Percentiles rank a stretch among this genome's conserved stretches.
phyloP scores from a whole-genome alignment of 2,113 vertebrate species.

The Seriola dumerili region DNA sequence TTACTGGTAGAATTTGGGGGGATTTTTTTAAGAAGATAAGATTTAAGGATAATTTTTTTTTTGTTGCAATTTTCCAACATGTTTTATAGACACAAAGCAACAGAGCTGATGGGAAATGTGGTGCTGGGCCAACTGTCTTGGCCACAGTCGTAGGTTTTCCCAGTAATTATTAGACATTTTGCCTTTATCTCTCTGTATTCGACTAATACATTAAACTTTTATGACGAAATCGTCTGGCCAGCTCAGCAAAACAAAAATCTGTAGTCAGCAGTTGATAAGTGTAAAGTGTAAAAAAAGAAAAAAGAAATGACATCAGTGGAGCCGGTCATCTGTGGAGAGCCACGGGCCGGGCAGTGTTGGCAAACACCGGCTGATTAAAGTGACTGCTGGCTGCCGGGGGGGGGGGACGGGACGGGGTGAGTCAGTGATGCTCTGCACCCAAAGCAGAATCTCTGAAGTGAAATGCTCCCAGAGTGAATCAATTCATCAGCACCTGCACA shows the following conservation, averaged over 20 bases:
- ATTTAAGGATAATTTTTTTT: not conserved
- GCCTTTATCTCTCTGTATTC: not conserved
- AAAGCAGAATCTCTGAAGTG: not conserved
- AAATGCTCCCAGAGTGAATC: slow-evolving; percentile 6
- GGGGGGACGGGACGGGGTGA: not conserved
- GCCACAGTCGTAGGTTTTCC: not conserved
- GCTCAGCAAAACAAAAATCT: slow-evolving; percentile 9
- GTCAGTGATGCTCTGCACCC: slow-evolving; percentile 8
- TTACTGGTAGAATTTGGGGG: not conserved
- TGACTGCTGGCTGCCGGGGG: not conserved
- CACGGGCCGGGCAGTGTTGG: not conserved
- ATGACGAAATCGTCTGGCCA: not conserved
- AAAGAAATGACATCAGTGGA: not conserved
- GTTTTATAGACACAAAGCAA: not conserved
- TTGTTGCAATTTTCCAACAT: too few relatives aligned
- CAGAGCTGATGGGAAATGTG: not conserved
- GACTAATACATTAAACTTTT: not conserved
- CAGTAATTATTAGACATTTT: not conserved
- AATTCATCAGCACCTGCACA: slow-evolving; percentile 20
- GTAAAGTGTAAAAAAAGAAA: not conserved
- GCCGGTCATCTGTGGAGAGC: slow-evolving; percentile 3
- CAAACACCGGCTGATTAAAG: slow-evolving; percentile 8
- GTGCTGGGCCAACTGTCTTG: too few relatives aligned
- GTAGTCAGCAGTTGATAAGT: slow-evolving; percentile 14
- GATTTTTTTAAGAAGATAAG: not conserved